phyloP scores from a whole-genome alignment of 2,888 invertebrate species.

The Cancer borealis region DNA sequence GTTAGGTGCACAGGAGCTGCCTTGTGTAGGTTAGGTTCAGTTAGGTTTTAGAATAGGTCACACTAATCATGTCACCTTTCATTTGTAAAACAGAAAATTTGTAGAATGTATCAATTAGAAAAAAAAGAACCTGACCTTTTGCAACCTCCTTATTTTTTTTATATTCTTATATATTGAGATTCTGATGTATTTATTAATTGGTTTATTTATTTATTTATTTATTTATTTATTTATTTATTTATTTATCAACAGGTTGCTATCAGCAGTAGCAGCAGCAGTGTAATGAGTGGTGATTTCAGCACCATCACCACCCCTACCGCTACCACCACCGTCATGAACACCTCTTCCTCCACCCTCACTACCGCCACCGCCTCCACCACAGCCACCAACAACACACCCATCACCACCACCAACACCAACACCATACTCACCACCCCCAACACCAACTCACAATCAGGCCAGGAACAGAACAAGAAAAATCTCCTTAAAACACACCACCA shows the following conservation, averaged over 20 bases:
- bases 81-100: no score
- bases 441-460: conserved; percentile 52
- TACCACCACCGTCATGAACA: conserved; percentile 58
- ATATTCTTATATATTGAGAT: no score
- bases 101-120: no score
- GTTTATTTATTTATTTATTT: not conserved
- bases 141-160: no score
- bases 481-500: conserved; percentile 64
- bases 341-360: conserved; percentile 43
- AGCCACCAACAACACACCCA: conserved; percentile 36
- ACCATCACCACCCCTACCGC: conserved; percentile 39
- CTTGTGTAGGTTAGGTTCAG: no score
- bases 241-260: conserved; percentile 44
- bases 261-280: conserved; percentile 35
- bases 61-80: no score
- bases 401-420: conserved; percentile 49
- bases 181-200: no score
- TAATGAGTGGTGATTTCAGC: conserved; percentile 32
- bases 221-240: not conserved
- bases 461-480: conserved; percentile 69
- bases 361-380: conserved; percentile 47
- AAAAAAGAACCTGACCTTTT: no score
- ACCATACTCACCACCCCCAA: conserved; percentile 50
- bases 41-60: no score
- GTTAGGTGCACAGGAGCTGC: no score